Evolutionary conservation across 2,888 invertebrate genomes (phyloP).

Genomic region (Brachyptera risi): DNA sequence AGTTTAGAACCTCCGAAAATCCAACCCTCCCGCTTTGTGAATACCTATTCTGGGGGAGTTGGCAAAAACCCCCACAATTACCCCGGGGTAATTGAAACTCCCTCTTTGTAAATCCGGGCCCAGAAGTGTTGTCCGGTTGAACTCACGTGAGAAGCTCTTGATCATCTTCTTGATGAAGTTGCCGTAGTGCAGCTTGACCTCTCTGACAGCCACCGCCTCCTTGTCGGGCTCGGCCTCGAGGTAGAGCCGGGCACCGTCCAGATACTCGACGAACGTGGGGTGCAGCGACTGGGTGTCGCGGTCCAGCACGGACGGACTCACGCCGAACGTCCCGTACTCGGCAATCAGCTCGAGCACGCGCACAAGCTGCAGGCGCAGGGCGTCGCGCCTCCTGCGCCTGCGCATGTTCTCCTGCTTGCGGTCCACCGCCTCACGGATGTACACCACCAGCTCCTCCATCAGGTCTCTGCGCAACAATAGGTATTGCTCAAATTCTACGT

Average conservation of each 20-base stretch:
- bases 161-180: conserved; percentile 91
- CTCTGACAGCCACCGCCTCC: conserved; percentile 79
- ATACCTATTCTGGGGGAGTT: too few relatives aligned
- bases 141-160: conserved; percentile 85
- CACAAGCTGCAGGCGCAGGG: conserved; percentile 85
- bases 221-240: conserved; percentile 93
- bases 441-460: conserved; percentile 89
- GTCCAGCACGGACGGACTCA: conserved; percentile 77
- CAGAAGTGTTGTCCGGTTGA: too few relatives aligned
- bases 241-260: conserved; percentile 88
- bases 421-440: conserved; percentile 93
- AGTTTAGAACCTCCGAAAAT: too few relatives aligned
- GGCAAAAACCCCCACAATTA: too few relatives aligned
- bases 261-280: conserved; percentile 86
- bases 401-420: conserved; percentile 96
- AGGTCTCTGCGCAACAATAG: conserved; percentile 80
- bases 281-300: conserved; percentile 77
- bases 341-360: conserved; percentile 89
- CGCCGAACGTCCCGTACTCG: conserved; percentile 83
- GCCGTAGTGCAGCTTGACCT: conserved; percentile 90
- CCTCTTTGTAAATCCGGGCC: too few relatives aligned
- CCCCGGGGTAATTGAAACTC: too few relatives aligned
- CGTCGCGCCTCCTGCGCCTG: conserved; percentile 83
- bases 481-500: too few relatives aligned
- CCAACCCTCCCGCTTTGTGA: too few relatives aligned